Percentiles rank a stretch among this genome's conserved stretches.
phyloP scores from a whole-genome alignment of 2,797 vertebrate genomes.

The Leptodactylus fallax region DNA sequence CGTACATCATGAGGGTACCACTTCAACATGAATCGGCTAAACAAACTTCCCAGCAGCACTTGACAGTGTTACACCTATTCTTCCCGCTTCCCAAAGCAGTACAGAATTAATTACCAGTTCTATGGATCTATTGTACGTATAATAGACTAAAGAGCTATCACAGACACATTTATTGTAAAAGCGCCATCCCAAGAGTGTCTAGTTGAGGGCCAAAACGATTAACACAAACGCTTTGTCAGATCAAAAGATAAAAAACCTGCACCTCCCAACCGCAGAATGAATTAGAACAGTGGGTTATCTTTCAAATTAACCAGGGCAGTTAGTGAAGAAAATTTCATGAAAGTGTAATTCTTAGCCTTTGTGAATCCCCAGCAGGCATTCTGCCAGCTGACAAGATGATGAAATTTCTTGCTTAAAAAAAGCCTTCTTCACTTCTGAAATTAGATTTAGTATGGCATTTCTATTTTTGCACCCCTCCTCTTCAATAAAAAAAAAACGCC shows the following conservation, averaged over 20 bases:
- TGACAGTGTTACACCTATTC: constrained; percentile 87
- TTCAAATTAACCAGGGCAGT: constrained; percentile 89
- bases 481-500: constrained; percentile 71
- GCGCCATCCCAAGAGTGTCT: constrained; percentile 87
- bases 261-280: constrained; percentile 85
- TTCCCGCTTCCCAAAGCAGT: constrained; percentile 85
- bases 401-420: constrained; percentile 88
- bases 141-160: constrained; percentile 89
- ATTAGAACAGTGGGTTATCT: constrained; percentile 90
- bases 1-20: constrained; percentile 75
- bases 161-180: constrained; percentile 89
- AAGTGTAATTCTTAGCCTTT: constrained; percentile 89
- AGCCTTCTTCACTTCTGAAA: constrained; percentile 85
- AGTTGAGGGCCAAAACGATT: constrained; percentile 86
- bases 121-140: constrained; percentile 88
- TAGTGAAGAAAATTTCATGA: constrained; percentile 88
- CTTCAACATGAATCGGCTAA: constrained; percentile 85
- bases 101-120: constrained; percentile 89
- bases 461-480: constrained; percentile 76
- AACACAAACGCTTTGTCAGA: constrained; percentile 89
- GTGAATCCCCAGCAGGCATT: constrained; percentile 88
- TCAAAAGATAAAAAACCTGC: constrained; percentile 84
- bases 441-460: constrained; percentile 84
- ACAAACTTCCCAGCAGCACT: constrained; percentile 86
- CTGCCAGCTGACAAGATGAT: constrained; percentile 88